These are phyloP conservation scores for Deilephila elpenor DNA, from an alignment of 2,888 invertebrate species.

Conservation along the genomic window DNA sequence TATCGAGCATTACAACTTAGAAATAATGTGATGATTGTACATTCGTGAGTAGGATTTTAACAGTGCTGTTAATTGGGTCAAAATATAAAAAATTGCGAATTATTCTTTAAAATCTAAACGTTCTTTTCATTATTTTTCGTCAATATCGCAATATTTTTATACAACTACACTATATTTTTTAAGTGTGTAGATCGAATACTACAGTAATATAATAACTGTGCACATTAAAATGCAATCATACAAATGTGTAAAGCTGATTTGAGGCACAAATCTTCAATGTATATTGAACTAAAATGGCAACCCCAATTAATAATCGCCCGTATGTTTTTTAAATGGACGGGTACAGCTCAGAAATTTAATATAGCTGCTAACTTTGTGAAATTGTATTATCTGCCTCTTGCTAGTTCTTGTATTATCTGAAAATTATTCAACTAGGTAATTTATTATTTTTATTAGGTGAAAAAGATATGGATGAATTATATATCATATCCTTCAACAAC, in stretches of 20 bases:
- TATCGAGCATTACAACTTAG: too few relatives aligned
- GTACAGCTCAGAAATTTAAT: slow-evolving; percentile 6
- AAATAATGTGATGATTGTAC: too few relatives aligned
- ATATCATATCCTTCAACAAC: neutral
- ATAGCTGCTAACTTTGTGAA: slow-evolving; percentile 1
- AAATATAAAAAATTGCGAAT: too few relatives aligned
- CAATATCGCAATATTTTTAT: too few relatives aligned
- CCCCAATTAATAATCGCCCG: slow-evolving; percentile 12
- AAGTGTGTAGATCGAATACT: too few relatives aligned
- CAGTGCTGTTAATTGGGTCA: too few relatives aligned
- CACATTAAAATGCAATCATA: neutral
- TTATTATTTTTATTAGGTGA: too few relatives aligned
- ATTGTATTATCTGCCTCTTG: neutral
- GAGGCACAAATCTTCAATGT: slow-evolving; percentile 14
- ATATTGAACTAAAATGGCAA: slow-evolving; percentile 14
- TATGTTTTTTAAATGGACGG: slow-evolving; percentile 19
- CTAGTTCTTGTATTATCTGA: neutral
- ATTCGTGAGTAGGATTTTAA: too few relatives aligned
- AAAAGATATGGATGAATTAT: slow-evolving; percentile 7
- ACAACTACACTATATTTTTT: too few relatives aligned
- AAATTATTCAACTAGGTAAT: neutral
- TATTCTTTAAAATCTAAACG: too few relatives aligned
- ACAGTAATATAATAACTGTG: too few relatives aligned
- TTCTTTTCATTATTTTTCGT: too few relatives aligned
- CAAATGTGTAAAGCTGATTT: neutral